A percentile compares a stretch with the other conserved stretches of the same genome.
These are phyloP conservation scores for Cotesia typhae DNA, from an alignment of 1,140 invertebrate genomes.

Conservation along the genomic window DNA sequence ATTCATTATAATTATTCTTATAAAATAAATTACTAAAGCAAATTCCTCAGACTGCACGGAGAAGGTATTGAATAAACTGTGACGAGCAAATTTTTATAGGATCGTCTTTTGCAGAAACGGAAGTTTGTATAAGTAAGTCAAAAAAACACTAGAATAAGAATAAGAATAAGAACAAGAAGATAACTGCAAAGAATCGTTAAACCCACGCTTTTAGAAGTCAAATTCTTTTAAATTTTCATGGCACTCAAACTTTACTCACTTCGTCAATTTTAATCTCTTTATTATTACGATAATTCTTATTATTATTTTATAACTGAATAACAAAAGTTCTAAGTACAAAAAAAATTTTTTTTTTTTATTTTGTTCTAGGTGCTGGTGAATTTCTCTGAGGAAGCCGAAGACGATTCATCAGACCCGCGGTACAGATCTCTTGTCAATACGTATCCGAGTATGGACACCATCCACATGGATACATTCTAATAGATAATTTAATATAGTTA, in stretches of 20 bases:
- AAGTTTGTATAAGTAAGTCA: conserved; percentile 14
- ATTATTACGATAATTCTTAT: too few species aligned
- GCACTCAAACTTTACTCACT: conserved; percentile 5
- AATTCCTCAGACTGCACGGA: neutral
- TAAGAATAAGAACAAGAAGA: neutral
- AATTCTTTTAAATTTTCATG: conserved; percentile 8
- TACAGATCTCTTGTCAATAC: conserved; percentile 46
- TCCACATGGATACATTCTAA: conserved; percentile 57
- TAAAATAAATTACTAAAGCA: too few species aligned
- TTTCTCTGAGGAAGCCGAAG: conserved; percentile 57
- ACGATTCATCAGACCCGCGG: conserved; percentile 41
- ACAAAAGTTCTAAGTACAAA: neutral
- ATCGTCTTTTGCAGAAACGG: conserved; percentile 14
- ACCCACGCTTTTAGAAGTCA: neutral
- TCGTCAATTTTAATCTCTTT: too few species aligned
- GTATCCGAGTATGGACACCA: conserved; percentile 51
- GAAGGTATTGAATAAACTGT: conserved; percentile 21
- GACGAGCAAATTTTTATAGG: conserved; percentile 23
- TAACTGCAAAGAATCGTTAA: neutral
- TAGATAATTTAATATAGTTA: conserved; percentile 2
- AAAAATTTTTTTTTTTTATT: conserved; percentile 38
- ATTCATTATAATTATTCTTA: neutral
- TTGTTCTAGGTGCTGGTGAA: conserved; percentile 55
- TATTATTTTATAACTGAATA: too few species aligned
- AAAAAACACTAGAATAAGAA: too few species aligned